Evolutionary conservation across 2,113 vertebrate genomes (phyloP).

Genomic region (Hydrochoerus hydrochaeris): DNA sequence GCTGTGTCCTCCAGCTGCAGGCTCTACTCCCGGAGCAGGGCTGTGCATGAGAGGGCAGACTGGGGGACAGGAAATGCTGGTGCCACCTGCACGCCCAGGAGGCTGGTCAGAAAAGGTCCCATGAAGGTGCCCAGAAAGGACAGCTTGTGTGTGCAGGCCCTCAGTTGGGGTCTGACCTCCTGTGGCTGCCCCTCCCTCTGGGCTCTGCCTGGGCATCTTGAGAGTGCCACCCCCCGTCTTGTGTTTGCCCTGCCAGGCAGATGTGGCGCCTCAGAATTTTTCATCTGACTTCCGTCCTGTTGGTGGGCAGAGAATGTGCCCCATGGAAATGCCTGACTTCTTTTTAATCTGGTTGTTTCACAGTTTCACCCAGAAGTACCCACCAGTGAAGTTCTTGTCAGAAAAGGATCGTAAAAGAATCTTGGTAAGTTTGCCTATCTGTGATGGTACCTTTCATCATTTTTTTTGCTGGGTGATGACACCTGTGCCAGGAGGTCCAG

Average conservation of each 20-base stretch:
- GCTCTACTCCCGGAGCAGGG: background rate
- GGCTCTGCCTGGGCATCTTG: accelerated
- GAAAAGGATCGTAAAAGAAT: constrained; percentile 99
- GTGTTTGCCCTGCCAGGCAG: background rate
- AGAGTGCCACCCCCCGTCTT: background rate
- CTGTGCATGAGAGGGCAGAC: background rate
- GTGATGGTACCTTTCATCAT: background rate
- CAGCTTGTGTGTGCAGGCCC: background rate
- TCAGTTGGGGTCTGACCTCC: accelerated
- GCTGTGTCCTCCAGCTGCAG: background rate
- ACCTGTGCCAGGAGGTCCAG: background rate
- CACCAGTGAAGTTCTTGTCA: constrained; percentile 98
- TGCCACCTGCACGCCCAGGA: background rate
- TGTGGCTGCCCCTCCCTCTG: background rate
- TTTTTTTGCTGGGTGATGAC: background rate
- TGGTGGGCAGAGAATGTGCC: background rate
- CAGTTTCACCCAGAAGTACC: constrained; percentile 98
- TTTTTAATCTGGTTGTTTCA: constrained; percentile 73
- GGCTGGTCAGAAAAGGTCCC: background rate
- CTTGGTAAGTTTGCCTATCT: constrained; percentile 90
- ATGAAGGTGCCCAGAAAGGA: background rate
- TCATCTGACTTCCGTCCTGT: background rate
- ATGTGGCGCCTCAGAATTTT: background rate
- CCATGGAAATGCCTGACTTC: background rate
- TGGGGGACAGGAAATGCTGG: background rate